Base-by-base conservation (phyloP, 2,888 invertebrate genomes). In the Fabriciana adippe region DNA sequence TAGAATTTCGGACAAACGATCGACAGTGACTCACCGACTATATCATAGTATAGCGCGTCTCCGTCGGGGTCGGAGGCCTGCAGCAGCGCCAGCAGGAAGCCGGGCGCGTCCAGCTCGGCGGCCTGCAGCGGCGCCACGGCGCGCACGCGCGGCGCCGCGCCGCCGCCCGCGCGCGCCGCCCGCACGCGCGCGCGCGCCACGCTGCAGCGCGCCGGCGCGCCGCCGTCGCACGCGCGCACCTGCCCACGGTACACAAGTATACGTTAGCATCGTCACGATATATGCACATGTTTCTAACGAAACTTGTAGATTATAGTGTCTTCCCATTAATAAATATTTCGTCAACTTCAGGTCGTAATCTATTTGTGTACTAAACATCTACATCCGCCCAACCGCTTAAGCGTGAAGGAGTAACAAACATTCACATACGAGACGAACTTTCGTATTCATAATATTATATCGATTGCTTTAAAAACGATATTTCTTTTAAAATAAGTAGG, bases 31-130 rank as follows among this genome's bases (percentile, higher is more conserved):
- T 92, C 86, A 97, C 97, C 96, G 69, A 95, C 94, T 73, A 99
- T 98, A 80, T 97, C 96, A 87, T 96, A 99, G 97, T 98, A 99
- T 75, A 99, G 93, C 51, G 95, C 93, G 83, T 98, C 97, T 55
- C 95, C 95, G 83, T 99, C 98, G 64, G 95, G 95, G 89, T 99
- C 98, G 53, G 93, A 90, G 6, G 98, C 98, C 81, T 97, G 96
- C 79, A 99, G 94, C 70, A 97, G 94, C 61, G 97, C 95, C 3
- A 99, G 97, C 74, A 97, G 93, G 88, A 96, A 97, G 31, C 98
- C 98, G 50, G 97, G 96, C 77, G 94, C 94, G 88, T 98, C 98
- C 76, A 95, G 96, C 90, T 97, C 97, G 48, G 97, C 97, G 53
- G 96, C 94, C 67, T 96, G 95, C 76, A 94, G 93, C 80, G 95